Base-by-base conservation (phyloP, 1,140 invertebrate species). In the Aphaenogaster ashmeadi region DNA sequence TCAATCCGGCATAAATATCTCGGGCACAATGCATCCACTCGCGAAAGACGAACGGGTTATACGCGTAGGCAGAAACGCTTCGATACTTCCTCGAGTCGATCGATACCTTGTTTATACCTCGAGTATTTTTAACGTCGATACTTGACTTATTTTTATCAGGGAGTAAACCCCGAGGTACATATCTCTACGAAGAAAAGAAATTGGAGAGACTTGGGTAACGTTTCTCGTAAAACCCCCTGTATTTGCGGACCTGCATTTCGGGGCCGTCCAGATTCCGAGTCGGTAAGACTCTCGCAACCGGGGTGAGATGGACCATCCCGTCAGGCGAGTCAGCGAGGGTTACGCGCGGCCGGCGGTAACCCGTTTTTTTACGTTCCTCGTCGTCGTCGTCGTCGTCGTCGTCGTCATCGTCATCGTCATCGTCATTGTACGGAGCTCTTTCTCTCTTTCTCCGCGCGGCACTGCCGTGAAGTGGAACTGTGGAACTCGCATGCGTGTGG, bases 401-500 rank as follows among this genome's bases (percentile, higher is more conserved):
- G 15, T 83, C 80, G 47, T 72, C 66, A 15, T 44, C 79, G 15
- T 83, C 80, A 36, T 72, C 66, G 21, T 84, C 69, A 71, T 74
- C 41, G 41, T 60, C 69, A 44, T 84, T 44, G 50, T 52, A 74
- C 18, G 27, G 80, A 74, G 27, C 7, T 38, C 41, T 47, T 18
- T 66, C n/a, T 21, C 72, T 56, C 52, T 75, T 36, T 44, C 41
- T 62, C 18, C 11, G 6, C 21, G 54, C 54, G 38, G 66, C 66
- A 60, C 18, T 18, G 64, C 50, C 69, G 18, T 50, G 27, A 74
- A 84, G 54, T 74, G 69, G 80, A 84, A 84, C 69, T 75, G 54
- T 74, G 69, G 80, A 84, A 84, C 69, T 84, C 80, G 80, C 80
- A 62, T 84, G 69, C 69, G 80, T 84, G 67, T 74, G 41, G 67